These are phyloP conservation scores for Lepidurus apus DNA, from an alignment of 1,140 invertebrate genomes.

Conservation along the genomic window DNA sequence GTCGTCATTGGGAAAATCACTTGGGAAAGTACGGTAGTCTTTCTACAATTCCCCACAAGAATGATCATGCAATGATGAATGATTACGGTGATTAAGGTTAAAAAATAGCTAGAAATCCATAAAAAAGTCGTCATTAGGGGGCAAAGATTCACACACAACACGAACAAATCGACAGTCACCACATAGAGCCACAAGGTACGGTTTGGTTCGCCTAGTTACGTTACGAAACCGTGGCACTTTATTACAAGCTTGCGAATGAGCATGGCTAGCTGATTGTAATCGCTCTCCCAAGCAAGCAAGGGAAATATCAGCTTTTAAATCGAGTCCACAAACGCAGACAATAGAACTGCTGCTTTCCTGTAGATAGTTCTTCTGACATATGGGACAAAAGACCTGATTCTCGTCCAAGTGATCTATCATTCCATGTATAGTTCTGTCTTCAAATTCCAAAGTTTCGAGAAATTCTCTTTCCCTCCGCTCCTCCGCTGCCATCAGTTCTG, in stretches of 20 bases:
- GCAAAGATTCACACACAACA: neutral
- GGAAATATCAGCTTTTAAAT: neutral
- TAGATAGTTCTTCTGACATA: neutral
- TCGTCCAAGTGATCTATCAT: neutral
- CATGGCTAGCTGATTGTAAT: neutral
- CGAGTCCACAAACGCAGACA: neutral
- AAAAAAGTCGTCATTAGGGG: neutral
- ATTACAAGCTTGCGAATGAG: conserved; percentile 1
- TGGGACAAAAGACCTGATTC: conserved; percentile 5
- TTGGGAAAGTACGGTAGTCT: too few species aligned
- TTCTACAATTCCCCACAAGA: too few species aligned
- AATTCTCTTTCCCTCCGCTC: neutral
- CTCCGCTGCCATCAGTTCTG: neutral
- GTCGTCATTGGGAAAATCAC: neutral
- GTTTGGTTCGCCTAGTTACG: neutral
- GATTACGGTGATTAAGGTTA: too few species aligned
- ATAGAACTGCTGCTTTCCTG: neutral
- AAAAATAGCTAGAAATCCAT: neutral
- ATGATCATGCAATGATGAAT: too few species aligned
- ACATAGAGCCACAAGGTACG: neutral
- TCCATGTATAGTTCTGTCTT: neutral
- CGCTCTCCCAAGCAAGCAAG: neutral
- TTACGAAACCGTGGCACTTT: neutral
- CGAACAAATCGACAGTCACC: neutral
- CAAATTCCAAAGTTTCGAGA: neutral